These are phyloP conservation scores for Drosophila affinis DNA, from an alignment of 2,888 invertebrate genomes.

Conservation along the genomic window DNA sequence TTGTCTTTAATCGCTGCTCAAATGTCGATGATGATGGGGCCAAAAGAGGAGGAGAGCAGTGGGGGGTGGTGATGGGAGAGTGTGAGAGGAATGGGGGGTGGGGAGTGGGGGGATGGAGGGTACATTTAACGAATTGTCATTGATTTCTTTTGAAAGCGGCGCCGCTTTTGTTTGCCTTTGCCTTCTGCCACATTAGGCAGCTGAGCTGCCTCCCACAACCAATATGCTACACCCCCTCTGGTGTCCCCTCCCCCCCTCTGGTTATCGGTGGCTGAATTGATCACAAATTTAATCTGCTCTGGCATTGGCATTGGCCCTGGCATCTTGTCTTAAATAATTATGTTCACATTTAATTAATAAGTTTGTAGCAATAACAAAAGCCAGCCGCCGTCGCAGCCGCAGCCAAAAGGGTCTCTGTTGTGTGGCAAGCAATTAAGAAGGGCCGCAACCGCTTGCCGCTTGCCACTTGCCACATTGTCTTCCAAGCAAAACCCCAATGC, in stretches of 20 bases:
- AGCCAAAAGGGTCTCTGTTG: constrained; percentile 24
- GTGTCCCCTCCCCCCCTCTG: background rate
- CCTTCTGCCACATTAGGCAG: constrained; percentile 63
- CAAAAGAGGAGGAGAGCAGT: background rate
- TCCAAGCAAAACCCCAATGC: constrained; percentile 23
- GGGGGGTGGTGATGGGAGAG: too few relatives aligned
- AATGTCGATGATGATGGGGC: constrained; percentile 48
- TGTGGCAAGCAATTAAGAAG: constrained; percentile 33
- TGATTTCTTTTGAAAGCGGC: constrained; percentile 69
- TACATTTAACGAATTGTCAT: constrained; percentile 69
- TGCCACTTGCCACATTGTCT: constrained; percentile 35
- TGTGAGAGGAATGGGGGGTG: background rate
- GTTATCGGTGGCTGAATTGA: constrained; percentile 36
- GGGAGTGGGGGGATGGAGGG: constrained; percentile 11
- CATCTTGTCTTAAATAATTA: constrained; percentile 61
- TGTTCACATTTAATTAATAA: constrained; percentile 70
- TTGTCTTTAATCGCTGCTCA: constrained; percentile 61
- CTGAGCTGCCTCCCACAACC: constrained; percentile 12
- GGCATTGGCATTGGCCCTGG: constrained; percentile 8
- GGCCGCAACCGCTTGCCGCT: constrained; percentile 2
- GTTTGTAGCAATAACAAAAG: constrained; percentile 48
- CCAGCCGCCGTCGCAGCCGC: constrained; percentile 8
- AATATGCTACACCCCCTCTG: background rate
- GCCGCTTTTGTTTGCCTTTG: constrained; percentile 57
- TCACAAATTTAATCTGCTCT: constrained; percentile 66